A percentile compares a stretch with the other conserved stretches of the same genome.
Conservation (phyloP, 2,797 vertebrate genomes). For the Phalanger gymnotis region DNA sequence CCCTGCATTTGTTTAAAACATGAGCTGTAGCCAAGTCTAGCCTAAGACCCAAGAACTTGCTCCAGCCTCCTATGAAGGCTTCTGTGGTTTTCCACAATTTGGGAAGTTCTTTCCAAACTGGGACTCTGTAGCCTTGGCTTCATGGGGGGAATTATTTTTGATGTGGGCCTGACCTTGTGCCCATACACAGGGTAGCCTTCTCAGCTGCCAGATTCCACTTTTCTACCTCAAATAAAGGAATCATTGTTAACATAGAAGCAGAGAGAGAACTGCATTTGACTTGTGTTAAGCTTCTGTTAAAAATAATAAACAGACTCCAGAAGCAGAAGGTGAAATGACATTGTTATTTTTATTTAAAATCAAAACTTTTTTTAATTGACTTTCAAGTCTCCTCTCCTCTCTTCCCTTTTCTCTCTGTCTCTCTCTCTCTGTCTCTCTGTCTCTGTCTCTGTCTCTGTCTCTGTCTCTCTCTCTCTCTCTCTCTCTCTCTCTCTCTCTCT, state of each 20-base stretch:
- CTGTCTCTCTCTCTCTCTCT: not conserved
- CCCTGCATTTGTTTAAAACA: not conserved
- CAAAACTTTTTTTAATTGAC: not conserved
- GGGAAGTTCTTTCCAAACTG: not conserved
- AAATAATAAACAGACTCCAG: constrained; percentile 45
- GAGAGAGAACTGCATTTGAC: constrained; percentile 31
- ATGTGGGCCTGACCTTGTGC: constrained; percentile 48
- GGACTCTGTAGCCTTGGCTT: not conserved
- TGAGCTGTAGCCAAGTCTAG: not conserved
- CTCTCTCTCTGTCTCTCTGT: not conserved
- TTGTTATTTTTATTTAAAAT: constrained; percentile 51
- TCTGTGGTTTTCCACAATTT: not conserved
- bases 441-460: not conserved
- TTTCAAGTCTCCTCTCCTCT: not conserved
- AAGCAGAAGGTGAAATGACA: constrained; percentile 49
- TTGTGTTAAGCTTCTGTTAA: constrained; percentile 12
- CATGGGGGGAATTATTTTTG: constrained; percentile 20
- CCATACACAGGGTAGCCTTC: not conserved
- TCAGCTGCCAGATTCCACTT: constrained; percentile 1
- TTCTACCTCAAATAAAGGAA: constrained; percentile 23
- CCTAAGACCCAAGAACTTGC: not conserved
- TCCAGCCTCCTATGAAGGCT: not conserved
- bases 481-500: not conserved
- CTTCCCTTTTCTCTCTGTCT: rapidly evolving
- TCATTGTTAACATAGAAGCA: constrained; percentile 38